Conservation (phyloP, 37 sponge, comb jelly and placozoan genomes). For the Aphrocallistes beatrix region DNA sequence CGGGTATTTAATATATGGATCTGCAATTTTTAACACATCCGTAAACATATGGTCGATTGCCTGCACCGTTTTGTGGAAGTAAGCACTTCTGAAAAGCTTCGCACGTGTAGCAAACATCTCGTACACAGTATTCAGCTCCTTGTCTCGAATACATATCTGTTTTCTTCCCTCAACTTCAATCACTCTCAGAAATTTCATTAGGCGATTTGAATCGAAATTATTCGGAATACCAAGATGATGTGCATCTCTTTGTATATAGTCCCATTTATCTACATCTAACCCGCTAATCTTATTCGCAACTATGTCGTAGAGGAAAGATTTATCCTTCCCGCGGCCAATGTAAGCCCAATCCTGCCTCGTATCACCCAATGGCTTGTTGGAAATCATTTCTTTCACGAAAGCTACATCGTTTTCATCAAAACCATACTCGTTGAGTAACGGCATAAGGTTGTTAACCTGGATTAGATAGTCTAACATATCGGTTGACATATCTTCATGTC, state of each 20-base stretch:
- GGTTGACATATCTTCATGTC: conserved; percentile 82
- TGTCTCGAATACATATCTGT: conserved; percentile 78
- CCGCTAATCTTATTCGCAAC: conserved; percentile 92
- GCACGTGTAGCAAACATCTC: conserved; percentile 91
- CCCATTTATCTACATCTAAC: conserved; percentile 98
- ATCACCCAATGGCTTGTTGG: background rate
- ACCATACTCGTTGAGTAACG: conserved; percentile 36
- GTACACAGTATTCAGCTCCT: conserved; percentile 78
- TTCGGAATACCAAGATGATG: conserved; percentile 70
- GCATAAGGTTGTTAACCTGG: conserved; percentile 35
- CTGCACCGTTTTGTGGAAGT: conserved; percentile 77
- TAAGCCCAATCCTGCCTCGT: conserved; percentile 48
- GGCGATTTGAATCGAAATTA: conserved; percentile 65
- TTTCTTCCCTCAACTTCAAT: conserved; percentile 42
- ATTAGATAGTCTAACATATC: conserved; percentile 75
- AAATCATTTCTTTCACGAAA: conserved; percentile 73
- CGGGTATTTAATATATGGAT: background rate
- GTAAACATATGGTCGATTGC: conserved; percentile 61
- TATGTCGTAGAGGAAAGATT: conserved; percentile 94
- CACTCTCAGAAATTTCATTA: conserved; percentile 70
- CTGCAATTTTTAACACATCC: background rate
- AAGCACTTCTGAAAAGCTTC: conserved; percentile 73
- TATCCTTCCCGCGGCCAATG: conserved; percentile 50
- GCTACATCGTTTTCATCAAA: conserved; percentile 47
- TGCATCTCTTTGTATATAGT: conserved; percentile 90